Base-by-base conservation (phyloP, 2,113 vertebrate species). In the Vidua macroura region DNA sequence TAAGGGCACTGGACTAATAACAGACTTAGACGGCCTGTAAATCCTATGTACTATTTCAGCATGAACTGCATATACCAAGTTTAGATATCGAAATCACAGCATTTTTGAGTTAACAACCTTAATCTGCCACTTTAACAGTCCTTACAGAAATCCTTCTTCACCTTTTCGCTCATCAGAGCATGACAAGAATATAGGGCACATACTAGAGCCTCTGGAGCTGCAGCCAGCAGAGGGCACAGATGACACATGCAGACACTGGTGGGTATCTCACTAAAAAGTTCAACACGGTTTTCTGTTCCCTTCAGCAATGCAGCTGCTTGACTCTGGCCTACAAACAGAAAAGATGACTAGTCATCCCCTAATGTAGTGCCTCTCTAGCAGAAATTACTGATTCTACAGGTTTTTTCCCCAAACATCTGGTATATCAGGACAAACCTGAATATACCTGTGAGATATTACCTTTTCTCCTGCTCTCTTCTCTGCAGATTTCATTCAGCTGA, bases 181-280 rank as follows among this genome's bases (percentile, higher is more conserved):
- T 11, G 52, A 75, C 5, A n/a, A 44, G 58, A 67, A 78, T 28
- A n/a, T 18, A 60, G 62, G 18, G 66, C 11, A 39, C 13, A 22
- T 6, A 16, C 17, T 33, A 5, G 30, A 51, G 30, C 10, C 23
- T 18, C 37, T 9, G 51, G 66, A 1, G 4, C 33, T 43, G 39
- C 64, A 60, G 69, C 90, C 90, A 90, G 90, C 86, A 96, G 92
- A 93, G 86, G 88, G 83, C 83, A 78, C 0, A 17, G 63, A 44
- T 2, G 52, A 58, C 0, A 21, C 83, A 46, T 4, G 39, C 22
- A 70, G 58, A 43, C 48, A 9, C 46, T 2, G 55, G 15, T 0
- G 37, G 16, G 53, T 22, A n/a, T 33, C 39, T 46, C 69, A 44
- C 41, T 22, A 18, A 44, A 3, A 75, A 53, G 55, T 52, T 95